These are phyloP conservation scores for Drosophila kohkoa DNA, from an alignment of 1,140 invertebrate genomes.

Conservation along the genomic window DNA sequence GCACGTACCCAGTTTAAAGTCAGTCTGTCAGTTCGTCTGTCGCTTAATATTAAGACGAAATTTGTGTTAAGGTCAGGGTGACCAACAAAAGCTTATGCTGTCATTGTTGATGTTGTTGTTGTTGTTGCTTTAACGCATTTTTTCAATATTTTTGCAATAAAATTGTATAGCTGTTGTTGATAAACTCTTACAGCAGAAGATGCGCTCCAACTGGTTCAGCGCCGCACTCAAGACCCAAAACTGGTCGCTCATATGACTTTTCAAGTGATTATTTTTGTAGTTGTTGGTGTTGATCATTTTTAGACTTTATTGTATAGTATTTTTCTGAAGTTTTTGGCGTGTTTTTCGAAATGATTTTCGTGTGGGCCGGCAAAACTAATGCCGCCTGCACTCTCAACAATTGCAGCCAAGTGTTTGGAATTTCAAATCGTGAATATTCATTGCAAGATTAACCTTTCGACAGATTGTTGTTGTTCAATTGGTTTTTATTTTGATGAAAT, in stretches of 20 bases:
- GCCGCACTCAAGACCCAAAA: slow-evolving; percentile 60
- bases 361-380: slow-evolving; percentile 48
- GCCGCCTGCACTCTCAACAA: slow-evolving; percentile 49
- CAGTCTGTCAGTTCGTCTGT: slow-evolving; percentile 22
- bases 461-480: slow-evolving; percentile 11
- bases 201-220: slow-evolving; percentile 76
- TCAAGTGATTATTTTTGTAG: slow-evolving; percentile 39
- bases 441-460: slow-evolving; percentile 16
- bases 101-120: slow-evolving; percentile 25
- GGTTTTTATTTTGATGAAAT: not conserved
- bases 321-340: slow-evolving; percentile 38
- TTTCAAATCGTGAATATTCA: slow-evolving; percentile 20
- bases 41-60: slow-evolving; percentile 59
- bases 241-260: slow-evolving; percentile 64
- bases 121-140: slow-evolving; percentile 68
- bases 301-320: slow-evolving; percentile 22
- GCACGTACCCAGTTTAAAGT: slow-evolving; percentile 55
- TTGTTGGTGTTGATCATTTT: not conserved
- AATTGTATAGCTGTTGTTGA: slow-evolving; percentile 53
- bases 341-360: slow-evolving; percentile 48
- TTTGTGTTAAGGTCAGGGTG: slow-evolving; percentile 82
- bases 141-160: slow-evolving; percentile 83
- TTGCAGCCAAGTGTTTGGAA: slow-evolving; percentile 52
- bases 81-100: slow-evolving; percentile 64
- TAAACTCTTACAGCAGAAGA: slow-evolving; percentile 67